Percentiles rank a stretch among this genome's conserved stretches.
These are phyloP conservation scores for Leptodactylus fallax DNA, from an alignment of 2,797 vertebrate genomes.

Conservation along the genomic window DNA sequence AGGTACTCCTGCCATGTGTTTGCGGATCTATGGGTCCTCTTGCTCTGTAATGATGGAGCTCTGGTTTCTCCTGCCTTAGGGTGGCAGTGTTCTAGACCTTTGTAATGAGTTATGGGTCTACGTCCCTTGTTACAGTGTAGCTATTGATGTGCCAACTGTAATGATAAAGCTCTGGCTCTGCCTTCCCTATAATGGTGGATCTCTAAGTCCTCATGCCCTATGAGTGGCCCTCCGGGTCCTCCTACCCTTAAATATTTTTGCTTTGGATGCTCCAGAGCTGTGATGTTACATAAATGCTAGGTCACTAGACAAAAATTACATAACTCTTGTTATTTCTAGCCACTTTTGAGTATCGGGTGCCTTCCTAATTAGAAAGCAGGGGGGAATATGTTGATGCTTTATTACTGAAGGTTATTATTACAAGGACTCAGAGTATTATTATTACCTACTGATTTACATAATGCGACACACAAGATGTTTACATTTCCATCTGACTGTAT, in stretches of 20 bases:
- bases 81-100: too few relatives aligned
- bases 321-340: not conserved
- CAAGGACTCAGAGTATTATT: not conserved
- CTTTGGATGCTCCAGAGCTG: not conserved
- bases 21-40: not conserved
- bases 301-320: not conserved
- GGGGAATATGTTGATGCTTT: not conserved
- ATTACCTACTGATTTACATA: not conserved
- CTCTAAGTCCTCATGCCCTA: not conserved
- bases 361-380: not conserved
- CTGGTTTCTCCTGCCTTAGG: not conserved
- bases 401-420: not conserved
- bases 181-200: too few relatives aligned
- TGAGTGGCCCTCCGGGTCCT: not conserved
- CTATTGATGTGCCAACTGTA: too few relatives aligned
- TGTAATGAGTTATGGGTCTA: not conserved
- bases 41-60: not conserved
- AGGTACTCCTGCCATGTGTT: not conserved
- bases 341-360: too few relatives aligned
- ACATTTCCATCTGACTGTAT: not conserved
- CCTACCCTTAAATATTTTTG: not conserved
- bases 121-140: not conserved
- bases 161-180: too few relatives aligned
- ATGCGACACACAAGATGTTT: not conserved
- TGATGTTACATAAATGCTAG: not conserved